Conservation (phyloP, 1,140 invertebrate species). For the Trachelipus rathkii region DNA sequence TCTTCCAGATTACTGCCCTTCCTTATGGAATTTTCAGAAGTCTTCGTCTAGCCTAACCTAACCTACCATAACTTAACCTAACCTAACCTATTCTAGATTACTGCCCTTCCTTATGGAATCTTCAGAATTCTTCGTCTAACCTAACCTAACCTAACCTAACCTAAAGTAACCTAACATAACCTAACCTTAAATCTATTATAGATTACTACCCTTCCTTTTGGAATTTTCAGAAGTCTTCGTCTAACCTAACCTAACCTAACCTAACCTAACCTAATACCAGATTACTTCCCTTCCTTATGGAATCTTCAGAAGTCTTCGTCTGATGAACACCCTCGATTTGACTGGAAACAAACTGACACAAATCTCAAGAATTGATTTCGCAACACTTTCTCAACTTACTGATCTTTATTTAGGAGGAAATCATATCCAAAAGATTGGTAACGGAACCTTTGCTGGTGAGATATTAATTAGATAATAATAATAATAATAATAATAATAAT, state of each 20-base stretch:
- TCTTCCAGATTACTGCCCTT: too few species aligned
- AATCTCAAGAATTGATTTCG: conserved; percentile 53
- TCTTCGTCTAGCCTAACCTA: not conserved
- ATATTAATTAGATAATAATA: too few species aligned
- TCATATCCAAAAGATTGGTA: conserved; percentile 54
- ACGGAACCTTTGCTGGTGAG: conserved; percentile 53
- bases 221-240: conserved; percentile 17
- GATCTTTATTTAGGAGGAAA: conserved; percentile 61
- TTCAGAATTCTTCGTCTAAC: too few species aligned
- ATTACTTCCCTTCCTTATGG: conserved; percentile 31
- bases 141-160: not conserved
- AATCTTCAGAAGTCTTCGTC: conserved; percentile 28
- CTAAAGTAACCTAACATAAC: conserved; percentile 1
- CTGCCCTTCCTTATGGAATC: too few species aligned
- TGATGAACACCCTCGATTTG: conserved; percentile 57
- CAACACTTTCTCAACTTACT: conserved; percentile 53
- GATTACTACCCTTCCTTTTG: conserved; percentile 33
- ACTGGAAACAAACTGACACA: conserved; percentile 57
- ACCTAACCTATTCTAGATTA: too few species aligned
- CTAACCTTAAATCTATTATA: conserved; percentile 5
- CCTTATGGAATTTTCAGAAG: too few species aligned
- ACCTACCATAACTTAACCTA: not conserved
- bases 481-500: not conserved
- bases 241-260: conserved; percentile 4
- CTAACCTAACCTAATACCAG: conserved; percentile 18